phyloP scores from a whole-genome alignment of 2,113 vertebrate species.

The Meleagris gallopavo region DNA sequence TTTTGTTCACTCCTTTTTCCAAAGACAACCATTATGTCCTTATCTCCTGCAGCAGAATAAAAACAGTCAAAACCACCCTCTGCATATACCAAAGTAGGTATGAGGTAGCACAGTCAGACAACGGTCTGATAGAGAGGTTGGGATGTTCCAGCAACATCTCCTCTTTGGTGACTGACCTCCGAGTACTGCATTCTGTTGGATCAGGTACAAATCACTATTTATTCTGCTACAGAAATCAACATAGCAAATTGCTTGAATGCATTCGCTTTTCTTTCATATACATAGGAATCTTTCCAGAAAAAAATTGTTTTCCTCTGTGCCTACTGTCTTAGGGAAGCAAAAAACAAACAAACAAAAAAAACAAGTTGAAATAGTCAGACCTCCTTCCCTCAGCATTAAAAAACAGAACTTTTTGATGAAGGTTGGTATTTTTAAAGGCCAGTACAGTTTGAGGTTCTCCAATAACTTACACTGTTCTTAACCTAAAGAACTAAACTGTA shows the following conservation, averaged over 20 bases:
- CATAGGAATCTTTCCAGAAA: not conserved
- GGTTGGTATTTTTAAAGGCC: not conserved
- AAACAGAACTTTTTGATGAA: not conserved
- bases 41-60: not conserved
- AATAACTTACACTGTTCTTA: not conserved
- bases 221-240: not conserved
- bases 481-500: not conserved
- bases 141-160: not conserved
- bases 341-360: not conserved
- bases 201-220: not conserved
- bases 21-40: not conserved
- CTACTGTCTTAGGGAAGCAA: not conserved
- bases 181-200: not conserved
- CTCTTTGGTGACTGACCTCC: not conserved
- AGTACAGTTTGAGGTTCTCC: not conserved
- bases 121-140: not conserved
- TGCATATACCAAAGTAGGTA: not conserved
- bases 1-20: not conserved
- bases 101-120: not conserved
- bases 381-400: not conserved
- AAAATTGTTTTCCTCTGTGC: not conserved
- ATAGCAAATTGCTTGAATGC: not conserved
- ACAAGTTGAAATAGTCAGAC: not conserved
- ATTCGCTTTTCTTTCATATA: not conserved
- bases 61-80: not conserved